Conservation (phyloP, 2,888 invertebrate genomes). For the Caenorhabditis uteleia region DNA sequence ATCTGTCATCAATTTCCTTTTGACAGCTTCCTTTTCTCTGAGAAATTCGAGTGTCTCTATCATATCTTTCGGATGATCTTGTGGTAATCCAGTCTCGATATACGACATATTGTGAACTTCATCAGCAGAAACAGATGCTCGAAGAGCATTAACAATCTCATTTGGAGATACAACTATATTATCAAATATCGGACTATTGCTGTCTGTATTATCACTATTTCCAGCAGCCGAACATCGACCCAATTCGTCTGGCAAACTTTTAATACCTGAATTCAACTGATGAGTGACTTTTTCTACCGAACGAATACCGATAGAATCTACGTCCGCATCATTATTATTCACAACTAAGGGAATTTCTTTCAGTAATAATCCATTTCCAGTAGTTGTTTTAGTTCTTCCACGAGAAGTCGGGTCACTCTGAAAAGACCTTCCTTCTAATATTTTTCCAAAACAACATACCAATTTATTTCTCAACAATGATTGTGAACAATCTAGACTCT, state of each 20-base stretch:
- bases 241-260: conserved; percentile 1
- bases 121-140: conserved; percentile 19
- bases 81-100: background rate
- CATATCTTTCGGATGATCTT: conserved; percentile 31
- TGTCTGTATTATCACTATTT: background rate
- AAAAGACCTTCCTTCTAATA: too few species aligned
- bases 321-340: too few species aligned
- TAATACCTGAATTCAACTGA: too few species aligned
- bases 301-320: too few species aligned
- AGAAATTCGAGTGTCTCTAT: conserved; percentile 25
- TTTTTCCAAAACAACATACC: too few species aligned
- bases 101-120: background rate
- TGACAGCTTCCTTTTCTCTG: conserved; percentile 33
- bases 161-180: background rate
- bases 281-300: too few species aligned
- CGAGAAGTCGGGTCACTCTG: too few species aligned
- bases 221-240: conserved; percentile 33
- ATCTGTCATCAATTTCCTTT: conserved; percentile 13
- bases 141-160: conserved; percentile 12
- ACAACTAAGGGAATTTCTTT: too few species aligned
- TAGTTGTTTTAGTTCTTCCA: too few species aligned
- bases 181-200: conserved; percentile 6
- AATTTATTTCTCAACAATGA: too few species aligned
- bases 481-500: too few species aligned
- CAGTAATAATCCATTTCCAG: too few species aligned